A percentile compares a stretch with the other conserved stretches of the same genome.
Conservation (phyloP, 2,113 vertebrate genomes). For the Carlito syrichta region DNA sequence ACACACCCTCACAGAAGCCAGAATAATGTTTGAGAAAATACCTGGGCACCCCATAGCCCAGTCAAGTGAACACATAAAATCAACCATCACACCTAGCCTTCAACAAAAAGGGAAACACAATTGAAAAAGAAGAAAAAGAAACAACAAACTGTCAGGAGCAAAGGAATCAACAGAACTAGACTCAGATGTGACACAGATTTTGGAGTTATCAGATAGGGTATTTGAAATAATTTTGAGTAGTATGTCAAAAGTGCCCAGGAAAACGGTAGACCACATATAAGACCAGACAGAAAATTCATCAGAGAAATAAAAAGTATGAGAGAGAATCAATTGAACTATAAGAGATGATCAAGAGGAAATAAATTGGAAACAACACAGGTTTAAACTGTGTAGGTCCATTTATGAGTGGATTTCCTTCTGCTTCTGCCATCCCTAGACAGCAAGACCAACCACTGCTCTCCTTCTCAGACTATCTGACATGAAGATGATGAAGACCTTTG, state of each 20-base stretch:
- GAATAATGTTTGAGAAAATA: background rate
- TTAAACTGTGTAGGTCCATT: too few relatives aligned
- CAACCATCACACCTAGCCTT: background rate
- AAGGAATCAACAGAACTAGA: background rate
- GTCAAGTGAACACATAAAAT: background rate
- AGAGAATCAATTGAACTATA: too few relatives aligned
- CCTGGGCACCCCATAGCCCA: background rate
- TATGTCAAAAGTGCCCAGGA: background rate
- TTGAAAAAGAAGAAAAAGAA: background rate
- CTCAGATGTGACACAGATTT: background rate
- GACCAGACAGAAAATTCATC: background rate
- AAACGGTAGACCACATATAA: background rate
- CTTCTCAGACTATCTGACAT: too few relatives aligned
- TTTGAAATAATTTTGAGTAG: background rate
- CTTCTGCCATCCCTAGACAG: too few relatives aligned
- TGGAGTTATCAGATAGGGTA: background rate
- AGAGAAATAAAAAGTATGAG: background rate
- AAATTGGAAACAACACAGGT: too few relatives aligned
- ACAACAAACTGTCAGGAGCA: background rate
- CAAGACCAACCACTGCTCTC: too few relatives aligned
- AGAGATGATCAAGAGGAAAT: background rate
- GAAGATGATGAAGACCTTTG: too few relatives aligned
- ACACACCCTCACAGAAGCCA: background rate
- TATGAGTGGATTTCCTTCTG: too few relatives aligned
- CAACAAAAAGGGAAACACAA: background rate